phyloP scores from a whole-genome alignment of 2,113 vertebrate genomes.

The Cynopterus brachyotis region DNA sequence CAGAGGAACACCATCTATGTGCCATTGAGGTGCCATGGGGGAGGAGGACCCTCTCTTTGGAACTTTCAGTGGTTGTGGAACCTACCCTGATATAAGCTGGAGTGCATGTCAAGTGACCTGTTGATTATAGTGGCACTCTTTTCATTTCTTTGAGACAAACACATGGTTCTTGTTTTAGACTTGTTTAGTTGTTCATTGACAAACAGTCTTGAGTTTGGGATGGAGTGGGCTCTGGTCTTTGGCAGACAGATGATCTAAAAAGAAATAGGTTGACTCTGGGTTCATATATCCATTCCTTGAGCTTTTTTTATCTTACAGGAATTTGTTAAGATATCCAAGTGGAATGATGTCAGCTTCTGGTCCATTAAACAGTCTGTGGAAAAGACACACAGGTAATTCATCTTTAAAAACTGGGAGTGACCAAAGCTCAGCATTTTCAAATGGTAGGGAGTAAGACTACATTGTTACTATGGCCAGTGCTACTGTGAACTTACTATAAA shows the following conservation, averaged over 20 bases:
- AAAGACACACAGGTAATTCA: constrained; percentile 94
- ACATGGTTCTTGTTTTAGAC: neutral
- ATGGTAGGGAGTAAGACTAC: neutral
- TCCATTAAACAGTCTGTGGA: constrained; percentile 97
- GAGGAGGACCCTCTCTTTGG: neutral
- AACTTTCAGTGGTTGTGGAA: neutral
- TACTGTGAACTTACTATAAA: neutral
- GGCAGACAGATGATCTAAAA: neutral
- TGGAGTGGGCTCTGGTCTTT: neutral
- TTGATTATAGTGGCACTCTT: neutral
- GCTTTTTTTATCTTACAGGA: constrained; percentile 85
- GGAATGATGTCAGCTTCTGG: constrained; percentile 99
- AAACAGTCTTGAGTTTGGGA: neutral
- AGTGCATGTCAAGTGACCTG: neutral
- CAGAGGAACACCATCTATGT: accelerated
- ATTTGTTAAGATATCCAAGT: constrained; percentile 97
- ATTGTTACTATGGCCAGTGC: neutral
- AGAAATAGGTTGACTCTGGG: neutral
- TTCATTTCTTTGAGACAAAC: neutral
- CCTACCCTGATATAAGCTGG: neutral
- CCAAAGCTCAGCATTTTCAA: neutral
- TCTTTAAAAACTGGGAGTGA: constrained; percentile 13
- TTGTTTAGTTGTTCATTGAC: neutral
- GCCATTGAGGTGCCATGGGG: accelerated
- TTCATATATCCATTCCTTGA: constrained; percentile 6